Conservation (phyloP, 1,140 invertebrate species). For the Lasioglossum albipes region DNA sequence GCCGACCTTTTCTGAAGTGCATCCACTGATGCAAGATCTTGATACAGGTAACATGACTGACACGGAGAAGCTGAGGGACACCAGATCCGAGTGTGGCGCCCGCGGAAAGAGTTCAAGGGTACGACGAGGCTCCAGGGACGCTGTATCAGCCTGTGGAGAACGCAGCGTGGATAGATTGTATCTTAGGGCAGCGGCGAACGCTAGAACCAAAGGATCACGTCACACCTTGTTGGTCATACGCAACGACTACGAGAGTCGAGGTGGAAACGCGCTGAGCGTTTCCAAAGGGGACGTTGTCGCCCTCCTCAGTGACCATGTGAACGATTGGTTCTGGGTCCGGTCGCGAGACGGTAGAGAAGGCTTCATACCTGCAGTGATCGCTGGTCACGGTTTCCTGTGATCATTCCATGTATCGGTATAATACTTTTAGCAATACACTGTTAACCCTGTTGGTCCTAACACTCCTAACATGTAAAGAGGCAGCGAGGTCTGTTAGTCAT, state of each 20-base stretch:
- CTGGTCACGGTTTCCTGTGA: slow-evolving; percentile 87
- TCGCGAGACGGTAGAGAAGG: slow-evolving; percentile 85
- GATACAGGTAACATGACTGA: slow-evolving; percentile 86
- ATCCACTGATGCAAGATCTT: background rate
- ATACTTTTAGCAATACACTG: background rate
- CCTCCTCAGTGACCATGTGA: slow-evolving; percentile 80
- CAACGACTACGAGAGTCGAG: slow-evolving; percentile 82
- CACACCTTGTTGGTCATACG: slow-evolving; percentile 86
- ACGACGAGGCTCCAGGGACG: slow-evolving; percentile 75
- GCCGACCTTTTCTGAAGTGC: background rate
- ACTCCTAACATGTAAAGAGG: background rate
- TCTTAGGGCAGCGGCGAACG: slow-evolving; percentile 81
- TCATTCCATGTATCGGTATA: background rate
- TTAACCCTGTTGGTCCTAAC: background rate
- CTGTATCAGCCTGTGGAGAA: slow-evolving; percentile 82
- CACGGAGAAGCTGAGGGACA: slow-evolving; percentile 83
- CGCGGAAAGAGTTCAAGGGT: slow-evolving; percentile 75
- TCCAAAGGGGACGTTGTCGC: slow-evolving; percentile 87
- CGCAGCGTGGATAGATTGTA: slow-evolving; percentile 86
- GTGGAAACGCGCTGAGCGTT: slow-evolving; percentile 82
- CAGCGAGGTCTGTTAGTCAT: background rate
- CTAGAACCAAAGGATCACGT: slow-evolving; percentile 75
- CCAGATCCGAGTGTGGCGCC: slow-evolving; percentile 78
- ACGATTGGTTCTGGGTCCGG: slow-evolving; percentile 87
- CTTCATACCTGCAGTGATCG: slow-evolving; percentile 88